Percentiles rank a stretch among this genome's conserved stretches.
phyloP scores from a whole-genome alignment of 2,888 invertebrate species.

The Schrankia costaestrigalis region DNA sequence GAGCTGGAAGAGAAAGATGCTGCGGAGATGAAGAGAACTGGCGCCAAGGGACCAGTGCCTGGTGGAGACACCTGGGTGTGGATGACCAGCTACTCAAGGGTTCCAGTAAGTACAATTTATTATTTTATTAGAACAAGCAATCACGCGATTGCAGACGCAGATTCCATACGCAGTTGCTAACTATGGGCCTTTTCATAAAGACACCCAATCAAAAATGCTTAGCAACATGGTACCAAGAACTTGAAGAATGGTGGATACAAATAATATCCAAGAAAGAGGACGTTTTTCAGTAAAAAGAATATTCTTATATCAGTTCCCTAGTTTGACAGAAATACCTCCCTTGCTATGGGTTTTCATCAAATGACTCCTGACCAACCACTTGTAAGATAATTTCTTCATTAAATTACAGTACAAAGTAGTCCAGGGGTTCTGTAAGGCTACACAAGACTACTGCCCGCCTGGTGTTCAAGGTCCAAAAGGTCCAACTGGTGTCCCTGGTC shows the following conservation, averaged over 20 bases:
- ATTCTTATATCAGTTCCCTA: too few relatives aligned
- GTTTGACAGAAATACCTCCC: background rate
- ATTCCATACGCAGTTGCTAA: too few relatives aligned
- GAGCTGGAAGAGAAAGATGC: constrained; percentile 84
- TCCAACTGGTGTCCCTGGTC: constrained; percentile 79
- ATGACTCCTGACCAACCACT: too few relatives aligned
- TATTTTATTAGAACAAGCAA: background rate
- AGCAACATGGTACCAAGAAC: too few relatives aligned
- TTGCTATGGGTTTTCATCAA: too few relatives aligned
- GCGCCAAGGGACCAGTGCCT: constrained; percentile 84
- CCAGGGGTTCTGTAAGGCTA: constrained; percentile 91
- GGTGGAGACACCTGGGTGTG: constrained; percentile 92
- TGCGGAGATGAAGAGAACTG: constrained; percentile 80
- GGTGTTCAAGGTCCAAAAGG: constrained; percentile 84
- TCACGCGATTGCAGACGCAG: too few relatives aligned
- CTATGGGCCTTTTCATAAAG: too few relatives aligned
- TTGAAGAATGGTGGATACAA: too few relatives aligned
- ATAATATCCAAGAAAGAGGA: too few relatives aligned
- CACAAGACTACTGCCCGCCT: constrained; percentile 89
- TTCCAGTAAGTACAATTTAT: constrained; percentile 82
- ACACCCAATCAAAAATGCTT: too few relatives aligned
- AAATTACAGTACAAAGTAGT: constrained; percentile 89
- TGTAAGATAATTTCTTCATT: background rate
- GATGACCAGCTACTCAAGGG: constrained; percentile 92
- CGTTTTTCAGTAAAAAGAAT: too few relatives aligned